Evolutionary conservation across 2,113 vertebrate species (phyloP).

Genomic region (Scomber colias): DNA sequence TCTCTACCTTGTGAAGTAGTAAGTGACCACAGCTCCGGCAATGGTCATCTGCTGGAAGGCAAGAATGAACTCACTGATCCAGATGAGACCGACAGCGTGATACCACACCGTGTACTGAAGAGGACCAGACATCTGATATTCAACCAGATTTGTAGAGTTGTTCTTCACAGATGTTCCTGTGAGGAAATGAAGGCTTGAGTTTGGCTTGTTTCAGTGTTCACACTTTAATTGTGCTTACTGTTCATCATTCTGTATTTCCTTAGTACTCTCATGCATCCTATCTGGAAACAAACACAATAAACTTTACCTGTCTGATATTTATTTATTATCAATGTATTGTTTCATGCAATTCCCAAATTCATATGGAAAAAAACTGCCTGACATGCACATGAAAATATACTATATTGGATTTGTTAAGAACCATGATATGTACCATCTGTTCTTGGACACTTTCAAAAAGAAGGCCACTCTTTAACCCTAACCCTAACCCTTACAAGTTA

Average conservation of each 20-base stretch:
- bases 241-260: not conserved
- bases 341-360: not conserved
- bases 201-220: not conserved
- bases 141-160: constrained; percentile 88
- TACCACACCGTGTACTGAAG: constrained; percentile 97
- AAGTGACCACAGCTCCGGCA: constrained; percentile 96
- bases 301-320: not conserved
- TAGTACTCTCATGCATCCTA: not conserved
- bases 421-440: too few species aligned
- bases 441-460: not conserved
- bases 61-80: constrained; percentile 98
- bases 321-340: not conserved
- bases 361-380: not conserved
- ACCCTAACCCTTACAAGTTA: not conserved
- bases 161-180: constrained; percentile 89
- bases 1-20: constrained; percentile 95
- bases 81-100: constrained; percentile 95
- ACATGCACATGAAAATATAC: not conserved
- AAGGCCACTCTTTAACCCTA: not conserved
- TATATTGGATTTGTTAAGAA: too few species aligned
- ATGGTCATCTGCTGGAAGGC: constrained; percentile 99
- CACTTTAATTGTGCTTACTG: not conserved
- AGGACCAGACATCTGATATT: constrained; percentile 89
- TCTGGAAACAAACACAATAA: not conserved
- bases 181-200: not conserved